Evolutionary conservation across 2,888 invertebrate species (phyloP).

Genomic region (Sinodicranocentrus sp.): DNA sequence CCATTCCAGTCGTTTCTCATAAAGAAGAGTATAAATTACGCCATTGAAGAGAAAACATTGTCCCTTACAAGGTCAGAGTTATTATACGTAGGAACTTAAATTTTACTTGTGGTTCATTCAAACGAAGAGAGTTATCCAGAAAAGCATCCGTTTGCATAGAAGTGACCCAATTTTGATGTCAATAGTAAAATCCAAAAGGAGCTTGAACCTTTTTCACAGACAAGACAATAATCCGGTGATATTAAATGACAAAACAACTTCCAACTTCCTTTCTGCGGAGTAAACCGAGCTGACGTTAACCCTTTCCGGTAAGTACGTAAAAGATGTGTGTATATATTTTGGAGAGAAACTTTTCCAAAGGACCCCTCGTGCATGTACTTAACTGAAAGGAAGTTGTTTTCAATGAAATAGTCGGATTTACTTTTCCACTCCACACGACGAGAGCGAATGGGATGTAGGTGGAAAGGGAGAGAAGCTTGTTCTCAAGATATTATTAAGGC

Average conservation of each 20-base stretch:
- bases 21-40: not conserved
- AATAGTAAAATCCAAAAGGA: too few species aligned
- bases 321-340: too few species aligned
- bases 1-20: not conserved
- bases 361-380: too few species aligned
- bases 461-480: not conserved
- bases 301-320: too few species aligned
- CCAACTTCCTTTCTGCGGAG: not conserved
- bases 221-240: not conserved
- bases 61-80: too few species aligned
- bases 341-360: too few species aligned
- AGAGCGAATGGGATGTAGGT: not conserved
- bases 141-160: not conserved
- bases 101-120: not conserved
- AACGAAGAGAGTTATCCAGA: not conserved
- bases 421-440: too few species aligned
- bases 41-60: slow-evolving; percentile 5
- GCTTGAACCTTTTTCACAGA: not conserved
- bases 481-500: slow-evolving; percentile 37
- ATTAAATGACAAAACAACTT: slow-evolving; percentile 20
- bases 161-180: slow-evolving; percentile 13
- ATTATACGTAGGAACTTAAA: too few species aligned
- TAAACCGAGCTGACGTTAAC: too few species aligned
- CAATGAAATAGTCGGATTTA: slow-evolving; percentile 22
- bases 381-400: too few species aligned